These are phyloP conservation scores for Chymomyza amoena DNA, from an alignment of 2,888 invertebrate species.

Conservation along the genomic window DNA sequence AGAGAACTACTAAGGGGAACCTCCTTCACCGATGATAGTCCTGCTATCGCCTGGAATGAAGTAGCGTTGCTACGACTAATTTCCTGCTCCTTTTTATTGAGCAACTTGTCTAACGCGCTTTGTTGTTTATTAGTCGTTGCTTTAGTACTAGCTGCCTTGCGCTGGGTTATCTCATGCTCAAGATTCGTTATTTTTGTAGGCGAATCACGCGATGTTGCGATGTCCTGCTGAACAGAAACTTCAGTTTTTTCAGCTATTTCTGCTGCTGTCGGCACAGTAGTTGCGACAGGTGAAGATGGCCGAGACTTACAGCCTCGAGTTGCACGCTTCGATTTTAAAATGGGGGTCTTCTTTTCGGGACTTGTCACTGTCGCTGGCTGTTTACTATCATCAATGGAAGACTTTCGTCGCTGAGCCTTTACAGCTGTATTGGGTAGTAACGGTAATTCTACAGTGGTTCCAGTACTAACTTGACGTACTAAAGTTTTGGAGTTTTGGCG, in stretches of 20 bases:
- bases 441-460: conserved; percentile 20
- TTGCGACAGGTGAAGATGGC: conserved; percentile 37
- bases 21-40: conserved; percentile 31
- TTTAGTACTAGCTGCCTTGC: conserved; percentile 70
- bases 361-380: conserved; percentile 22
- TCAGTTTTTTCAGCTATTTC: conserved; percentile 4
- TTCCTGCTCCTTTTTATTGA: conserved; percentile 80
- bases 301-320: conserved; percentile 67
- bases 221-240: conserved; percentile 15
- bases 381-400: conserved; percentile 73
- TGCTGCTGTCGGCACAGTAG: conserved; percentile 1
- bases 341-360: conserved; percentile 6
- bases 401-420: conserved; percentile 53
- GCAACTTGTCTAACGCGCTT: conserved; percentile 81
- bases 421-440: conserved; percentile 16
- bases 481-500: conserved; percentile 55
- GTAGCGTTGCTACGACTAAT: conserved; percentile 53
- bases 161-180: conserved; percentile 76
- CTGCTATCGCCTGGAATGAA: conserved; percentile 19
- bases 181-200: conserved; percentile 62
- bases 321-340: conserved; percentile 46
- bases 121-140: conserved; percentile 76
- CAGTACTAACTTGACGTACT: conserved; percentile 17
- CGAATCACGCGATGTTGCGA: conserved; percentile 51
- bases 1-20: not conserved